Base-by-base conservation (phyloP, 2,113 vertebrate species). In the Lucifuga dentata region DNA sequence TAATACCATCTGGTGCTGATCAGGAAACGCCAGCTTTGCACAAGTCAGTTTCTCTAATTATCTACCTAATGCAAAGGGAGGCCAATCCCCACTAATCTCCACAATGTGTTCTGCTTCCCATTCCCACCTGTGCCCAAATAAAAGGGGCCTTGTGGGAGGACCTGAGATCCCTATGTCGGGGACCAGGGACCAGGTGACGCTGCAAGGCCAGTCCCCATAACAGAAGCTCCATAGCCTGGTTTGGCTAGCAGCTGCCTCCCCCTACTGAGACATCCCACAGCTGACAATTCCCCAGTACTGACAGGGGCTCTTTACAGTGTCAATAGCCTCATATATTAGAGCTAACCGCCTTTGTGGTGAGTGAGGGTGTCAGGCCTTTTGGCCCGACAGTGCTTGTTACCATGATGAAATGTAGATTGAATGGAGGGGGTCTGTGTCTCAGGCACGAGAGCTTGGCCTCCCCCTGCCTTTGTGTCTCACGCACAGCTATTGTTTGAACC, bases 261-360 rank as follows among this genome's bases (percentile, higher is more conserved):
- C 91, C 91, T 81, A 90, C 91, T 92, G 93, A 91, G 92, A 92
- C 90, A 63, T 92, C 90, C 89, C 87, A 91, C 92, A 93, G 93
- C 92, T 93, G 92, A 93, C 90, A 88, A 83, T 77, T 80, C 84
- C 83, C 78, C 60, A 70, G 72, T 52, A 81, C 76, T 91, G 90
- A 92, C 91, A 90, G 90, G 88, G 85, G 85, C 86, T 89, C 90
- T 90, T 92, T 92, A 90, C 88, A 89, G 80, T 92, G 91, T 93
- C 91, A 92, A 93, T 92, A 86, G 91, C 83, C 90, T 88, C 91
- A 93, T 94, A 93, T 93, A 93, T 94, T 92, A 93, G 89, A 88
- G 88, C 89, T 93, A 93, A 94, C 90, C 89, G 92, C 92, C 87
- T 92, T 94, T 94, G 93, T 94, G 88, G 78, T 19, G 82, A 69